Base-by-base conservation (phyloP, 2,113 vertebrate species). In the Ornithorhynchus anatinus region DNA sequence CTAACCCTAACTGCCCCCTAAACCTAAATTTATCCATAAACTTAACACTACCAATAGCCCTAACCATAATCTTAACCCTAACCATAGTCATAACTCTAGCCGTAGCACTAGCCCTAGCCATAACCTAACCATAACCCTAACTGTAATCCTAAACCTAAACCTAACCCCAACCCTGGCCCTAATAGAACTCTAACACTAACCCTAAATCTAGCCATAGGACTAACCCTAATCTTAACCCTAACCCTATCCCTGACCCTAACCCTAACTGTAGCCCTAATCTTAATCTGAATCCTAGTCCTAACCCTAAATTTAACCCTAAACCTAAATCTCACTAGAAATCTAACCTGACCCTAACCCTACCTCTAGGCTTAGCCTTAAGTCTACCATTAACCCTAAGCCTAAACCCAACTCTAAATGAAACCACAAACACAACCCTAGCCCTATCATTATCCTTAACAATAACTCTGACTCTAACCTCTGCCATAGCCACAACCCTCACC, bases 381-480 rank as follows among this genome's bases (percentile, higher is more conserved):
- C 67, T 71, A 77, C 64, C 67, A 59, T 59, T 59, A 71, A 71
- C 51, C 67, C 66, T 52, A 59, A 71, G 40, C 68, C 53, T 65
- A 71, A 75, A 54, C 72, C 64, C 53, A 60, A 68, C 63, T 64
- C 64, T 61, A 60, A 68, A 63, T 56, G 56, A 59, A 69, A 74
- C 71, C 71, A 54, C 60, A 69, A 75, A 54, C 63, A 54, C 53
- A 43, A 60, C 37, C 63, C 63, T 68, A 53, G 69, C 63, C 72
- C 63, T 61, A 68, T 68, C 63, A 33, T 47, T 42, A 54, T 62
- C 44, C 57, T 44, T 61, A 61, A 62, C 59, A 45, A 45, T 31
- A 60, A 37, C 57, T 45, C 68, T 71, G 61, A 71, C 56, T 33
- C 56, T 61, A 71, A 71, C 68, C 39, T 40, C 48, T 47, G 47